A percentile compares a stretch with the other conserved stretches of the same genome.
Evolutionary conservation across 2,797 vertebrate genomes (phyloP).

Genomic region (Crenuchus spilurus): DNA sequence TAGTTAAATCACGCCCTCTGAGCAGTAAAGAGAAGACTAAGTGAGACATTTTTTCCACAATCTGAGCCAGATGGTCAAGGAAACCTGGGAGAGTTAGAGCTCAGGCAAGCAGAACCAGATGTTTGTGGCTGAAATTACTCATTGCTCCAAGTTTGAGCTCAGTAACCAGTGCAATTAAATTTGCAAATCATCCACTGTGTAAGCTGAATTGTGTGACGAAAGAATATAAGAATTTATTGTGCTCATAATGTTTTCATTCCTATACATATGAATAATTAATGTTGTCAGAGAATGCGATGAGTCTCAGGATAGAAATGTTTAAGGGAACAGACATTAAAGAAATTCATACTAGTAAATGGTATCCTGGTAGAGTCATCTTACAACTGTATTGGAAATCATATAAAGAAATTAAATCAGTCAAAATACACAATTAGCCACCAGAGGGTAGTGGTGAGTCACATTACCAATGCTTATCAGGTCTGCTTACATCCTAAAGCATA

Average conservation of each 20-base stretch:
- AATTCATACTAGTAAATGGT: too few relatives aligned
- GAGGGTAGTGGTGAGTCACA: slow-evolving; percentile 21
- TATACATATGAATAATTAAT: too few relatives aligned
- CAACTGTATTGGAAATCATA: too few relatives aligned
- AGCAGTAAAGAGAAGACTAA: slow-evolving; percentile 35
- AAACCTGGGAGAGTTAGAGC: slow-evolving; percentile 53
- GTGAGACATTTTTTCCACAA: slow-evolving; percentile 58
- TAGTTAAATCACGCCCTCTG: slow-evolving; percentile 42
- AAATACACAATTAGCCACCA: neutral
- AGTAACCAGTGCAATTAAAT: neutral
- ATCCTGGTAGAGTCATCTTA: too few relatives aligned
- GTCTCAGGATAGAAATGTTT: too few relatives aligned
- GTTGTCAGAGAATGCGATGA: too few relatives aligned
- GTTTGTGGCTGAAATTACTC: slow-evolving; percentile 49
- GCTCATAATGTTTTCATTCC: neutral
- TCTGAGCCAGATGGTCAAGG: slow-evolving; percentile 63
- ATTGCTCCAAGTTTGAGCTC: neutral
- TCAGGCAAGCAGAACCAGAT: slow-evolving; percentile 61
- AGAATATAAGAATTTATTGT: neutral
- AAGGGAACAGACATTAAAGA: too few relatives aligned
- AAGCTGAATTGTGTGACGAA: neutral
- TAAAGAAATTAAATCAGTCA: too few relatives aligned
- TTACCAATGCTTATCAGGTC: neutral
- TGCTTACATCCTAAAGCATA: neutral
- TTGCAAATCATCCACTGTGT: neutral